Percentiles rank a stretch among this genome's conserved stretches.
Conservation (phyloP, 1,140 invertebrate species). For the Marisa cornuarietis region DNA sequence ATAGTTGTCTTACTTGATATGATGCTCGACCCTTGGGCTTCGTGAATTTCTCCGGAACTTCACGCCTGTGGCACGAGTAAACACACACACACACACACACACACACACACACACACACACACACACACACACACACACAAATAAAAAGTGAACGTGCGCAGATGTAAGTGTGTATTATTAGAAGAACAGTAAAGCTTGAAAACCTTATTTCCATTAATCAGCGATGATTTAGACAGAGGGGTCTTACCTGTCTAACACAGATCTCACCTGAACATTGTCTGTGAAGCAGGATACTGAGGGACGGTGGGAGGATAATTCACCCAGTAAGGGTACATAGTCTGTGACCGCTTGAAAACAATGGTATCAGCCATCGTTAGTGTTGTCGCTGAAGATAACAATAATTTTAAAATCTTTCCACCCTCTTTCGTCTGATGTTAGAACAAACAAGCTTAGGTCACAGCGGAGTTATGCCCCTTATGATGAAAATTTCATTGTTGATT, state of each 20-base stretch:
- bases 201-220: too few species aligned
- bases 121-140: background rate
- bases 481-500: too few species aligned
- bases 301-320: slow-evolving; percentile 56
- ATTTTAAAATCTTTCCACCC: too few species aligned
- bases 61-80: slow-evolving; percentile 25
- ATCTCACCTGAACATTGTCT: slow-evolving; percentile 58
- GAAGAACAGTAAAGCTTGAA: too few species aligned
- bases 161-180: too few species aligned
- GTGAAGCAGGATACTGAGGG: slow-evolving; percentile 56
- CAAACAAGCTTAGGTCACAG: too few species aligned
- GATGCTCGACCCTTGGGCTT: slow-evolving; percentile 27
- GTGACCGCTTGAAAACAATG: slow-evolving; percentile 52
- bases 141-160: background rate
- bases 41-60: slow-evolving; percentile 49
- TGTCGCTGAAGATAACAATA: background rate
- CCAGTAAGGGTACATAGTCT: slow-evolving; percentile 55
- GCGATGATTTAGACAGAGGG: too few species aligned
- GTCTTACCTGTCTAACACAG: too few species aligned
- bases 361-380: slow-evolving; percentile 48
- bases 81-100: too few species aligned
- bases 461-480: too few species aligned
- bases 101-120: background rate
- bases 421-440: too few species aligned
- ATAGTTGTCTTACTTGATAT: slow-evolving; percentile 31